A percentile compares a stretch with the other conserved stretches of the same genome.
These are phyloP conservation scores for Dasysyrphus albostriatus DNA, from an alignment of 2,888 invertebrate species.

Conservation along the genomic window DNA sequence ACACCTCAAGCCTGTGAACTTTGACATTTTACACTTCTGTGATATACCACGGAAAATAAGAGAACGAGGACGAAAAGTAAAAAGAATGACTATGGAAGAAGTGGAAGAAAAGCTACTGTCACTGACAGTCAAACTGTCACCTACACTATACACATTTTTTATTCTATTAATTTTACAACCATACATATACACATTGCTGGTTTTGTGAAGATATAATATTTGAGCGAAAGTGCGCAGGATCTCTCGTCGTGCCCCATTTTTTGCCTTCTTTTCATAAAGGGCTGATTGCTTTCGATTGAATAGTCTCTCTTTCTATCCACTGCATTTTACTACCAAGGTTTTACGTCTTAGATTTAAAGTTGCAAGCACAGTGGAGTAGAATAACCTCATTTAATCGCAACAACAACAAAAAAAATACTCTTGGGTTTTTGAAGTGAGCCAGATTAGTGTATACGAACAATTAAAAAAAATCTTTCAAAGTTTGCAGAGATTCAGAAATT, in stretches of 20 bases:
- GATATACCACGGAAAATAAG: slow-evolving; percentile 13
- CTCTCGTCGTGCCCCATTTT: slow-evolving; percentile 58
- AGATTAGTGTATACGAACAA: neutral
- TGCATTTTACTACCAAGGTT: slow-evolving; percentile 5
- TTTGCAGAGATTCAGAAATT: neutral
- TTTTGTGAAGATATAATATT: neutral
- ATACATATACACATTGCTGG: neutral
- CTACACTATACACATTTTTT: slow-evolving; percentile 35
- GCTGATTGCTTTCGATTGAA: neutral
- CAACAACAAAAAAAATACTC: neutral
- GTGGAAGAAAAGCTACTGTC: slow-evolving; percentile 52
- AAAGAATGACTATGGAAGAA: neutral
- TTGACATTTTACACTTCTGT: slow-evolving; percentile 67
- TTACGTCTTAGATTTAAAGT: slow-evolving; percentile 55
- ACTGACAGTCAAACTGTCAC: slow-evolving; percentile 70
- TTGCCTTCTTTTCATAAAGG: slow-evolving; percentile 1
- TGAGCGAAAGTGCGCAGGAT: slow-evolving; percentile 47
- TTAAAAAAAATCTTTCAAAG: neutral
- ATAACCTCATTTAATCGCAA: slow-evolving; percentile 50
- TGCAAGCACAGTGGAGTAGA: neutral
- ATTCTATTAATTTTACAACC: neutral
- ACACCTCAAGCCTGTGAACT: slow-evolving; percentile 67
- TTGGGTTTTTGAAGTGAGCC: neutral
- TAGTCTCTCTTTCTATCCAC: neutral
- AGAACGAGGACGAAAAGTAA: neutral